These are phyloP conservation scores for Meda fulgida DNA, from an alignment of 2,797 vertebrate species.

Conservation along the genomic window DNA sequence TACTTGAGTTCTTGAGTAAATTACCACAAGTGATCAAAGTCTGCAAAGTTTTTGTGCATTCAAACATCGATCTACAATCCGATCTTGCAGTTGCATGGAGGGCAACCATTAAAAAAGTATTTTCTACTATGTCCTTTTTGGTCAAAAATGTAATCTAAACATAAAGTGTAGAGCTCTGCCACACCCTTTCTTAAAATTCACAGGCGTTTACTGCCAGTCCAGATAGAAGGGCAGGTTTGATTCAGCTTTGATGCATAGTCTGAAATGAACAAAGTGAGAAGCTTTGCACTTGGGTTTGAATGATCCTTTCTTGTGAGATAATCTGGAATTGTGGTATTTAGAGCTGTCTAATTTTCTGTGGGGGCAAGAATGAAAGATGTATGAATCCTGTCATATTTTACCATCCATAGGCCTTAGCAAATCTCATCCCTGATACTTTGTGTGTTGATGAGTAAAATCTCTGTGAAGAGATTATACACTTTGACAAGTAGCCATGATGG, in stretches of 20 bases:
- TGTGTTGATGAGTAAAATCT: constrained; percentile 31
- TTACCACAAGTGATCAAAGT: constrained; percentile 42
- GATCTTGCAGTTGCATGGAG: constrained; percentile 35
- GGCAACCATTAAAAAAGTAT: constrained; percentile 24
- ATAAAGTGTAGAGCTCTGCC: constrained; percentile 60
- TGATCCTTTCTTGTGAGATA: constrained; percentile 29
- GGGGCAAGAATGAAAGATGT: not conserved
- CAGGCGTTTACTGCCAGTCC: constrained; percentile 71
- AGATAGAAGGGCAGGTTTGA: constrained; percentile 40
- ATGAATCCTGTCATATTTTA: constrained; percentile 19
- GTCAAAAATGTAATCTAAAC: constrained; percentile 1
- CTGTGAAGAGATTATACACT: constrained; percentile 33
- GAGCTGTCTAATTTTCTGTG: not conserved
- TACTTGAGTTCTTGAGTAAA: constrained; percentile 10
- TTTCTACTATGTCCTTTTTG: constrained; percentile 2
- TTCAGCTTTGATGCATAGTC: constrained; percentile 75
- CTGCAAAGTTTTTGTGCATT: constrained; percentile 41
- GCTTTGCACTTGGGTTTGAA: constrained; percentile 33
- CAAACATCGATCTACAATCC: constrained; percentile 27
- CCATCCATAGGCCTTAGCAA: constrained; percentile 23
- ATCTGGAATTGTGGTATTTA: constrained; percentile 31
- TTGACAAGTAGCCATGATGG: constrained; percentile 47
- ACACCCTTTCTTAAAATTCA: constrained; percentile 68
- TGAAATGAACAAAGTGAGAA: constrained; percentile 65
- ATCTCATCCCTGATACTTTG: constrained; percentile 42